Conservation (phyloP, 2,113 vertebrate genomes). For the Coryphaenoides rupestris region DNA sequence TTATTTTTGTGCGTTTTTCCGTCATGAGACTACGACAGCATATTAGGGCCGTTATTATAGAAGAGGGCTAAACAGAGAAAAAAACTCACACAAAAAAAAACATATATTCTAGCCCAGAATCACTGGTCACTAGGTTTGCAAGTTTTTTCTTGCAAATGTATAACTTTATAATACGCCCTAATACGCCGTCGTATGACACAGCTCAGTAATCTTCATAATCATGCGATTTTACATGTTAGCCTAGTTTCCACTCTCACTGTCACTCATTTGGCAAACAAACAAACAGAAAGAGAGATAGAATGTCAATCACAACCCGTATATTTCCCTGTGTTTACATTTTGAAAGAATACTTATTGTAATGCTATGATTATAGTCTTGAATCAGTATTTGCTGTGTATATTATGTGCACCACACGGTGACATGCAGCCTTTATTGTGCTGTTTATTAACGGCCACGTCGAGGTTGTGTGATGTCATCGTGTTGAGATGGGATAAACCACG, state of each 20-base stretch:
- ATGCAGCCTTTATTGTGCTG: conserved; percentile 12
- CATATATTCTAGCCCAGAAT: no score
- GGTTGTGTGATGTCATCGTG: conserved; percentile 5
- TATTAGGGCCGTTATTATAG: no score
- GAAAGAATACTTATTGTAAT: conserved; percentile 14
- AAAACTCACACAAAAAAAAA: no score
- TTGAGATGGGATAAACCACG: background rate
- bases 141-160: no score
- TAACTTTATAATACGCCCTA: no score
- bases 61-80: no score
- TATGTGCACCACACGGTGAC: conserved; percentile 24
- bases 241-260: conserved; percentile 39
- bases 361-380: conserved; percentile 33
- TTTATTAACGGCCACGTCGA: conserved; percentile 25
- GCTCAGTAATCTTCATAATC: no score
- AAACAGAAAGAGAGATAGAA: conserved; percentile 27
- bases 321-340: conserved; percentile 34
- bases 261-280: conserved; percentile 37
- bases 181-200: no score
- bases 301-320: conserved; percentile 32
- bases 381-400: conserved; percentile 33
- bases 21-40: no score
- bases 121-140: no score
- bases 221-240: conserved; percentile 16
- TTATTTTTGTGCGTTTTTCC: background rate